Conservation (phyloP, 2,113 vertebrate genomes). For the Heteronetta atricapilla region DNA sequence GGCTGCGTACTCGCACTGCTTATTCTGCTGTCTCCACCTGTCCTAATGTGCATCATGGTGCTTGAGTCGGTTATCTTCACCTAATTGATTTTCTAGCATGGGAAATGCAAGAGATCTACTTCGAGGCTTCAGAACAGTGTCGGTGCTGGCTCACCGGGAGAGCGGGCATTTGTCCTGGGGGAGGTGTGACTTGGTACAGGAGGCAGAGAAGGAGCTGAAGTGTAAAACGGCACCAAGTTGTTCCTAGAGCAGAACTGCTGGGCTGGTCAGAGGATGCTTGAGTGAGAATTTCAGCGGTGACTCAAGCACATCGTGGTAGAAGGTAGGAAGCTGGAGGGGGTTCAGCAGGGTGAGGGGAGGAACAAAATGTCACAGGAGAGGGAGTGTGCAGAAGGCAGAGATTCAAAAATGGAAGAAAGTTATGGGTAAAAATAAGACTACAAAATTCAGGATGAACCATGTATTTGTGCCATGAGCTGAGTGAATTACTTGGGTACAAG, state of each 20-base stretch:
- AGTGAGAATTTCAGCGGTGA: background rate
- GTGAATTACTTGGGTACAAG: background rate
- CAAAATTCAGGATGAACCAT: background rate
- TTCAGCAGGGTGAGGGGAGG: background rate
- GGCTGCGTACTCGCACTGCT: background rate
- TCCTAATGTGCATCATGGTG: accelerated
- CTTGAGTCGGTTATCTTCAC: accelerated
- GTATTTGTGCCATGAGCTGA: background rate
- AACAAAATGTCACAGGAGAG: background rate
- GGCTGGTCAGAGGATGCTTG: background rate
- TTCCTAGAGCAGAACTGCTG: accelerated
- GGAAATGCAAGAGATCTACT: background rate
- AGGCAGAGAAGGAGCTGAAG: background rate
- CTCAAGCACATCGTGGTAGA: accelerated
- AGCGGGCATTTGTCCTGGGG: accelerated
- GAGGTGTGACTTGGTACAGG: background rate
- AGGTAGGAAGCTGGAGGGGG: accelerated
- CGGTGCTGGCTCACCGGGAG: background rate
- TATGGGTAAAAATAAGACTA: background rate
- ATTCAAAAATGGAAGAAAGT: background rate
- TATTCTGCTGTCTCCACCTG: accelerated
- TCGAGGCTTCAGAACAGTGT: background rate
- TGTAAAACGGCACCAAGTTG: accelerated
- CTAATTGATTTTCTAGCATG: accelerated
- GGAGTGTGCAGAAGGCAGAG: background rate